Conservation (phyloP, 2,888 invertebrate genomes). For the Synanthedon andrenaeformis region DNA sequence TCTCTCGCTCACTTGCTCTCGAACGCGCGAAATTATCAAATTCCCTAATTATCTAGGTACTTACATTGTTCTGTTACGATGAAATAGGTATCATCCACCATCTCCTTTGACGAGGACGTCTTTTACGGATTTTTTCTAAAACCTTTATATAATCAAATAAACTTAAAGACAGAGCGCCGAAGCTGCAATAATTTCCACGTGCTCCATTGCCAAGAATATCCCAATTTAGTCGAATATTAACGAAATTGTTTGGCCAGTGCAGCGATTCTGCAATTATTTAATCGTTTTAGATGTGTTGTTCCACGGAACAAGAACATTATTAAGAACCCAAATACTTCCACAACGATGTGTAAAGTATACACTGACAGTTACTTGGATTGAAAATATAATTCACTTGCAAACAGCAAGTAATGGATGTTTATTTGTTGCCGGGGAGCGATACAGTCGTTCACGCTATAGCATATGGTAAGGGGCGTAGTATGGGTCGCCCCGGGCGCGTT, state of each 20-base stretch:
- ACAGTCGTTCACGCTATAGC: constrained; percentile 12
- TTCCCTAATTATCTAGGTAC: too few species aligned
- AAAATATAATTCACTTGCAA: background rate
- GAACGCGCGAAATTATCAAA: too few species aligned
- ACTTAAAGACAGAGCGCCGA: too few species aligned
- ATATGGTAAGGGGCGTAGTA: constrained; percentile 36
- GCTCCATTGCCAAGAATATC: too few species aligned
- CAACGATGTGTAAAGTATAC: background rate
- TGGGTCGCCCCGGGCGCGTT: constrained; percentile 52
- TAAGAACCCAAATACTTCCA: constrained; percentile 10
- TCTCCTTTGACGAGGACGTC: too few species aligned
- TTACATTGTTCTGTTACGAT: too few species aligned
- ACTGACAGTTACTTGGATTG: background rate
- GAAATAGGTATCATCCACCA: too few species aligned
- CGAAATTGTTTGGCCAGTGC: constrained; percentile 39
- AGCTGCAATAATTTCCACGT: too few species aligned
- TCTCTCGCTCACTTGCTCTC: too few species aligned
- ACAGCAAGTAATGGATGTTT: constrained; percentile 20
- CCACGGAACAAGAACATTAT: constrained; percentile 39
- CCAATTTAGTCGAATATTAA: constrained; percentile 50
- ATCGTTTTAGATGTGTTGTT: constrained; percentile 57
- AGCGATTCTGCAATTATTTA: constrained; percentile 59
- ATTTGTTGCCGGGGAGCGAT: constrained; percentile 6
- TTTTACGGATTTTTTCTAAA: too few species aligned
- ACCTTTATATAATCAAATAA: too few species aligned